phyloP scores from a whole-genome alignment of 2,888 invertebrate species.

The Zaprionus obscuricornis region DNA sequence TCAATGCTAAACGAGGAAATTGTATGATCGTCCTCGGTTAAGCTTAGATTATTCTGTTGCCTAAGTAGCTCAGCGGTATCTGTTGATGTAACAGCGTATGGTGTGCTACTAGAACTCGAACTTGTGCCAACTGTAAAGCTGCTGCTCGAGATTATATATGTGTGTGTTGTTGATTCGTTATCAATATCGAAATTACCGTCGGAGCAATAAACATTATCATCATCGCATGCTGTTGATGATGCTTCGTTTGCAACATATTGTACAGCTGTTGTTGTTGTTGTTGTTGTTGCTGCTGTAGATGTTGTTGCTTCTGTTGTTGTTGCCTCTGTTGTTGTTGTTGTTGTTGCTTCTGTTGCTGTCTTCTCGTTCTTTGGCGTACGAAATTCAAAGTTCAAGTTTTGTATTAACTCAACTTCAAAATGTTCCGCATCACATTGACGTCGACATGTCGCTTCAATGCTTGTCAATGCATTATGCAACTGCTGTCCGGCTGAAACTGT shows the following conservation, averaged over 20 bases:
- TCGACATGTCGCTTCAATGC: constrained; percentile 15
- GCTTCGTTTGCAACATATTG: constrained; percentile 50
- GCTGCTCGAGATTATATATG: constrained; percentile 70
- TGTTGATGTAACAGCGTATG: constrained; percentile 65
- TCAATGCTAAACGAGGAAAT: constrained; percentile 71
- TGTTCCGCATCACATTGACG: constrained; percentile 33
- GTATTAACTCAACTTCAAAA: constrained; percentile 75
- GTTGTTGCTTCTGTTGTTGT: constrained; percentile 3
- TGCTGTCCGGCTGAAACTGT: constrained; percentile 19
- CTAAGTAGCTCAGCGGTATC: constrained; percentile 64
- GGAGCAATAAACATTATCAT: constrained; percentile 26
- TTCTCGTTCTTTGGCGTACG: constrained; percentile 30
- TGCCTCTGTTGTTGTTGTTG: constrained; percentile 18
- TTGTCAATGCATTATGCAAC: constrained; percentile 4
- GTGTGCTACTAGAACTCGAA: constrained; percentile 66
- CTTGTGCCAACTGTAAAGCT: constrained; percentile 48
- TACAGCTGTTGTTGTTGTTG: background rate
- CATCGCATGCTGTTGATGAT: constrained; percentile 1
- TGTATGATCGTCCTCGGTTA: constrained; percentile 66
- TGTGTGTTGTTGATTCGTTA: constrained; percentile 68
- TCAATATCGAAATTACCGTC: constrained; percentile 34
- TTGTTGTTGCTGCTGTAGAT: constrained; percentile 6
- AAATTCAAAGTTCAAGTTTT: constrained; percentile 78
- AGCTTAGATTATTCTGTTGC: constrained; percentile 66
- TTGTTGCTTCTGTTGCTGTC: constrained; percentile 6